Percentiles rank a stretch among this genome's conserved stretches.
Evolutionary conservation across 2,797 vertebrate genomes (phyloP).

Genomic region (Poeciliopsis gracilis): DNA sequence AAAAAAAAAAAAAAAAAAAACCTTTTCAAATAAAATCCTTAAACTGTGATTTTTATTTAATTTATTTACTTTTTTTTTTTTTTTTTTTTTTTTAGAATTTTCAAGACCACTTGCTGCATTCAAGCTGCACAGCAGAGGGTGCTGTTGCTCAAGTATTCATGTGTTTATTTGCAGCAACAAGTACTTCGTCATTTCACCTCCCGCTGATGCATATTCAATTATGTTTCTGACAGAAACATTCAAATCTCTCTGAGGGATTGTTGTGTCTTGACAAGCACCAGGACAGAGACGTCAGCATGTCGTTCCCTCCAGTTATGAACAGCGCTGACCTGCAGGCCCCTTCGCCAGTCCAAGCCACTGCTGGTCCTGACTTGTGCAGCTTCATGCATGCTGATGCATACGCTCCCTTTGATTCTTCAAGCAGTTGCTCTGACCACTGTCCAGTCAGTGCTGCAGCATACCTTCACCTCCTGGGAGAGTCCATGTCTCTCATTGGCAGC

Average conservation of each 20-base stretch:
- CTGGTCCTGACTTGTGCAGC: slow-evolving; percentile 5
- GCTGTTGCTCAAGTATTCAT: slow-evolving; percentile 29
- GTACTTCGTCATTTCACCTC: neutral
- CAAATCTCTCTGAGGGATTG: slow-evolving; percentile 79
- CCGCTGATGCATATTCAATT: neutral
- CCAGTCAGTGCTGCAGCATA: slow-evolving; percentile 92
- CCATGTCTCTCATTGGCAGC: slow-evolving; percentile 91
- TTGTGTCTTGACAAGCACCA: slow-evolving; percentile 86
- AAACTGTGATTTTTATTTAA: neutral
- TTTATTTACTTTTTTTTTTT: neutral
- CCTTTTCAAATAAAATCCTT: neutral
- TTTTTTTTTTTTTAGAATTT: neutral
- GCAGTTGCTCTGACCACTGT: slow-evolving; percentile 79
- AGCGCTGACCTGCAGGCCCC: neutral
- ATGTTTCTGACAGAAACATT: slow-evolving; percentile 31
- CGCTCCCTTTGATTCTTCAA: slow-evolving; percentile 12
- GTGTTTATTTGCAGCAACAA: neutral
- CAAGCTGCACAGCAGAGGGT: slow-evolving; percentile 57
- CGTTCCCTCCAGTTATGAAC: slow-evolving; percentile 1
- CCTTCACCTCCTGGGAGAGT: slow-evolving; percentile 94
- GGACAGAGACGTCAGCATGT: slow-evolving; percentile 22
- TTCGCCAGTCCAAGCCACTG: neutral
- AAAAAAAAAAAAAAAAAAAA: no score
- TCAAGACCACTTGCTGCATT: slow-evolving; percentile 34
- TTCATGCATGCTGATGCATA: slow-evolving; percentile 7